These are phyloP conservation scores for Archips crataeganus DNA, from an alignment of 2,888 invertebrate genomes.

Conservation along the genomic window DNA sequence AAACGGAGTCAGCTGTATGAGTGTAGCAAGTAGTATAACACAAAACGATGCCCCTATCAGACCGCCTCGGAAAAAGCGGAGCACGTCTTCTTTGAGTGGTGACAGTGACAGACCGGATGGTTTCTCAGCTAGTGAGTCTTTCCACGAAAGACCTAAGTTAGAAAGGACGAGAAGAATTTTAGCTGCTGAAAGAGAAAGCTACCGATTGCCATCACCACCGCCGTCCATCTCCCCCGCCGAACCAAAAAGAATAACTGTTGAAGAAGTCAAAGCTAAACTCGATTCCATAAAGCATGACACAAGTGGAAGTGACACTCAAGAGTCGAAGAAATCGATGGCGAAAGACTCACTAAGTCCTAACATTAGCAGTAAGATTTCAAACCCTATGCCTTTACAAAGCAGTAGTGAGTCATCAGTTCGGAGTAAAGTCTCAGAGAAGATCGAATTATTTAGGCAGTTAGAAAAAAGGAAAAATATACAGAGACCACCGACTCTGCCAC, in stretches of 20 bases:
- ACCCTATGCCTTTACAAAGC: constrained; percentile 58
- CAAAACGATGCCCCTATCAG: constrained; percentile 86
- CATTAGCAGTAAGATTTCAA: constrained; percentile 54
- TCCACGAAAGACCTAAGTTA: constrained; percentile 78
- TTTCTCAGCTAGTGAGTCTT: constrained; percentile 77
- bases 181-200: constrained; percentile 83
- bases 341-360: constrained; percentile 59
- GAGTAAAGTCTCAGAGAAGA: constrained; percentile 83
- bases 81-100: constrained; percentile 87
- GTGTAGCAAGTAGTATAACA: constrained; percentile 88
- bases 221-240: constrained; percentile 68
- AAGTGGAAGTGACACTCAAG: constrained; percentile 82
- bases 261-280: constrained; percentile 86
- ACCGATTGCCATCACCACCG: constrained; percentile 81
- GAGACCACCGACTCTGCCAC: constrained; percentile 80
- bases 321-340: constrained; percentile 77
- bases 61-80: constrained; percentile 91
- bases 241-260: constrained; percentile 77
- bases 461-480: constrained; percentile 79
- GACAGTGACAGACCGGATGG: constrained; percentile 87
- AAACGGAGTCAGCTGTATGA: constrained; percentile 92
- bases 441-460: constrained; percentile 79
- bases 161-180: constrained; percentile 85
- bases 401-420: constrained; percentile 77
- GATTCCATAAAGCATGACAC: constrained; percentile 79